Base-by-base conservation (phyloP, 2,113 vertebrate genomes). In the Oxyruncus cristatus region DNA sequence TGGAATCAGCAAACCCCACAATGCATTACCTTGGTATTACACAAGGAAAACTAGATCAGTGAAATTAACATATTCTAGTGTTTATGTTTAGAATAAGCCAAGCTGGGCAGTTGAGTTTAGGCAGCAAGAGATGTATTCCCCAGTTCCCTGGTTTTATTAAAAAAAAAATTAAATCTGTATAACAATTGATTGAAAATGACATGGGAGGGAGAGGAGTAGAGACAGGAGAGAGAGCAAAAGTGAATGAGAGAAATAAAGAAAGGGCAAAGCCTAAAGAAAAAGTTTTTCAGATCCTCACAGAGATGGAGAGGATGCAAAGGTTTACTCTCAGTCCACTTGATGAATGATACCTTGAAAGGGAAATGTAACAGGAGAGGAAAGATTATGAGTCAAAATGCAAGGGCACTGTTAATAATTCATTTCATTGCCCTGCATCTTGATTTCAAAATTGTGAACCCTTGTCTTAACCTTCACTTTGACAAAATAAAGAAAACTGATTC, bases 351-450 rank as follows among this genome's bases (percentile, higher is more conserved):
- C 76, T 89, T 4, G 0, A 61, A 92, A 93, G 13, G 47, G 19
- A 95, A 86, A 84, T 8, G 12, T 78, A 83, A 87, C 68, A 84
- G 47, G 39, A 95, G 47, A 84, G 35, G 52, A 79, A 94, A 78
- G 70, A 92, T 55, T 95, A 50, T 37, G 33, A 92, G 61, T 89
- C 76, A 86, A 88, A 91, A 89, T 81, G 47, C 61, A 95, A 93
- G 80, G 76, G 42, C 83, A 92, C 33, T 86, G 42, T 92, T 80
- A 94, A 94, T 85, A 95, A 93, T 91, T 94, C 39, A 92, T 92
- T 94, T 77, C 39, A 55, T 63, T 89, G 46, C 20, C 63, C 50
- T 67, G 28, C 55, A 56, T 86, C 87, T 95, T 95, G 68, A 93
- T 95, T 93, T 92, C 68, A 86, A 77, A 86, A 91, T 14, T 74